These are phyloP conservation scores for Dasyprocta punctata DNA, from an alignment of 2,113 vertebrate genomes.

Conservation along the genomic window DNA sequence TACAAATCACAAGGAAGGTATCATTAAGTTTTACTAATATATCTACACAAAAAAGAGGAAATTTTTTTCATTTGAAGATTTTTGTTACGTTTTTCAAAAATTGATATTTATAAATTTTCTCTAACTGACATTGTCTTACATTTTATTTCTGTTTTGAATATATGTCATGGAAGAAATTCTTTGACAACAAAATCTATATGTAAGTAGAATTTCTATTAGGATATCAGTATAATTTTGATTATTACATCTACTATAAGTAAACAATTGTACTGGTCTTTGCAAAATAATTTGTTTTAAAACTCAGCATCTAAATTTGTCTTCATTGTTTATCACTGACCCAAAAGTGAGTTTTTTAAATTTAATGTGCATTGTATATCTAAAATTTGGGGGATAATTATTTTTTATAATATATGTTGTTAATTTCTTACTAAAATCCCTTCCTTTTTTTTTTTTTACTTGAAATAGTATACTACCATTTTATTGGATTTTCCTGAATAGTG, in stretches of 20 bases:
- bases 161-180: background rate
- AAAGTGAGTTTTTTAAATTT: background rate
- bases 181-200: background rate
- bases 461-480: background rate
- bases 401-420: background rate
- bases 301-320: background rate
- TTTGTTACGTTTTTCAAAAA: background rate
- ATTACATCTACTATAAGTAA: slow-evolving; percentile 3
- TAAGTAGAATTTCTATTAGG: background rate
- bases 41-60: background rate
- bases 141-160: background rate
- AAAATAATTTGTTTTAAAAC: background rate
- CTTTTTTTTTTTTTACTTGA: slow-evolving; percentile 2
- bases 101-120: background rate
- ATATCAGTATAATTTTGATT: background rate
- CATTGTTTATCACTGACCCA: background rate
- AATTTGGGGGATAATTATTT: background rate
- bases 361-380: background rate
- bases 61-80: background rate
- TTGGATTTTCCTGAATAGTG: background rate
- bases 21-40: background rate
- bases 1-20: background rate
- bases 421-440: slow-evolving; percentile 18
- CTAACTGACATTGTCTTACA: background rate
- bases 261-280: background rate